Evolutionary conservation across 2,888 invertebrate species (phyloP).

Genomic region (Alviniconcha strummeri): DNA sequence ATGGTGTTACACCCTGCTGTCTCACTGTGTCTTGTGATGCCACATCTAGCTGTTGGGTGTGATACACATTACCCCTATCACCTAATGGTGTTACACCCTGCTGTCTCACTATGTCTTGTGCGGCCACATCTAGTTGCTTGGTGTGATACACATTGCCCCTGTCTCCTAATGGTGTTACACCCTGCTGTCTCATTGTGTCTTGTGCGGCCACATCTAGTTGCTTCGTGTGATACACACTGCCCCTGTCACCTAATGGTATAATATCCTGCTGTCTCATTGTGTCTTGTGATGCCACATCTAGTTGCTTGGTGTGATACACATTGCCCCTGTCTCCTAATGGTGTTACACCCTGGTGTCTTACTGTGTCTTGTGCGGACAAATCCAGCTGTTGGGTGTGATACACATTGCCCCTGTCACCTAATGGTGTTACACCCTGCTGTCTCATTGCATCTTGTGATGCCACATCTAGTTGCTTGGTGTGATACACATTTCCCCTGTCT

Average conservation of each 20-base stretch:
- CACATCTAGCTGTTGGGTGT: slow-evolving; percentile 27
- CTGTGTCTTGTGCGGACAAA: too few species aligned
- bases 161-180: slow-evolving; percentile 26
- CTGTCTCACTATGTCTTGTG: slow-evolving; percentile 28
- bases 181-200: slow-evolving; percentile 4
- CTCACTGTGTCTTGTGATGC: neutral
- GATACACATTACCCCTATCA: too few species aligned
- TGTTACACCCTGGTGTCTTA: too few species aligned
- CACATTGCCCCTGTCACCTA: too few species aligned
- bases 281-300: slow-evolving; percentile 33
- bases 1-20: neutral
- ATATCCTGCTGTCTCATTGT: slow-evolving; percentile 7
- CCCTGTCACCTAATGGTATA: slow-evolving; percentile 16
- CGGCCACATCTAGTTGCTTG: slow-evolving; percentile 33
- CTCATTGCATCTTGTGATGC: too few species aligned
- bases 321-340: too few species aligned
- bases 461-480: too few species aligned
- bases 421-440: too few species aligned
- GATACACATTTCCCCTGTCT: too few species aligned
- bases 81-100: slow-evolving; percentile 12
- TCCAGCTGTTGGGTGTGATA: too few species aligned
- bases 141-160: slow-evolving; percentile 31
- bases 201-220: slow-evolving; percentile 28
- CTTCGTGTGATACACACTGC: slow-evolving; percentile 1
- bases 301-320: too few species aligned